Evolutionary conservation across 2,888 invertebrate species (phyloP).

Genomic region (Callimorpha dominula): DNA sequence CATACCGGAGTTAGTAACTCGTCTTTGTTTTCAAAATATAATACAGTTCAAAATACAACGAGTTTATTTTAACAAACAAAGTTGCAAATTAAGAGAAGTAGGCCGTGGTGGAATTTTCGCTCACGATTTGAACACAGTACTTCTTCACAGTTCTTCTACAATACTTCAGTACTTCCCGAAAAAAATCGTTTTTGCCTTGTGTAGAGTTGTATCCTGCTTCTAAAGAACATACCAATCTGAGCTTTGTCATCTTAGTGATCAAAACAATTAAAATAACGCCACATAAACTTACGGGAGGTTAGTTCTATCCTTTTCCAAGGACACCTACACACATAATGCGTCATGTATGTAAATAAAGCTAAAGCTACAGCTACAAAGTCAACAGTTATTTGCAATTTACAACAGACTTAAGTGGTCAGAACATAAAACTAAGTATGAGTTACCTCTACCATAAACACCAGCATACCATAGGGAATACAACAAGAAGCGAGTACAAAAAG

Average conservation of each 20-base stretch:
- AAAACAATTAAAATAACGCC: not conserved
- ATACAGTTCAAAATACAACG: slow-evolving; percentile 5
- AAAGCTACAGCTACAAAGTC: not conserved
- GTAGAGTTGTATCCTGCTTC: not conserved
- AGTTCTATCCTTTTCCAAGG: not conserved
- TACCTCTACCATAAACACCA: not conserved
- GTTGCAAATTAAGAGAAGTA: not conserved
- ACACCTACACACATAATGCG: not conserved
- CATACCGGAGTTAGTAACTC: slow-evolving; percentile 7
- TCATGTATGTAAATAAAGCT: not conserved
- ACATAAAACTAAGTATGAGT: slow-evolving; percentile 6
- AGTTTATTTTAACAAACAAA: slow-evolving; percentile 10
- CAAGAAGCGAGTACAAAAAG: not conserved
- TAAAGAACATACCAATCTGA: not conserved
- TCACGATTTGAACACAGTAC: not conserved
- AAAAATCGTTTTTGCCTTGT: not conserved
- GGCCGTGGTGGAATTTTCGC: not conserved
- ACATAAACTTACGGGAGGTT: not conserved
- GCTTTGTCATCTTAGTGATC: not conserved
- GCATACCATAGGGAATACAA: not conserved
- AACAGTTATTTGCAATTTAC: not conserved
- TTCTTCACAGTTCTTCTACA: no score
- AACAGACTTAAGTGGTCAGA: not conserved
- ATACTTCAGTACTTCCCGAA: not conserved
- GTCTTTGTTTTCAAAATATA: slow-evolving; percentile 14